phyloP scores from a whole-genome alignment of 2,113 vertebrate genomes.

The Heterocephalus glaber region DNA sequence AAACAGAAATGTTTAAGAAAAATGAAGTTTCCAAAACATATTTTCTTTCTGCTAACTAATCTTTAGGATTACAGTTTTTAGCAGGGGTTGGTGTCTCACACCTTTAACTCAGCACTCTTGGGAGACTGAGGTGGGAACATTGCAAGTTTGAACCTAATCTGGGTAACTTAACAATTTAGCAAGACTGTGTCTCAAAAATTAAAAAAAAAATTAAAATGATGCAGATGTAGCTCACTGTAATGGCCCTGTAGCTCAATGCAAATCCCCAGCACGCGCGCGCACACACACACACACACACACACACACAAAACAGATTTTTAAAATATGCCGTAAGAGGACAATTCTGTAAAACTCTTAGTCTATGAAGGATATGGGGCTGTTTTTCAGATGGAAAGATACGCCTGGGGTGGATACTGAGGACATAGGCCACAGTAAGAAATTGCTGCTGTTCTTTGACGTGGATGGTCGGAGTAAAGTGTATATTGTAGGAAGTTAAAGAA shows the following conservation, averaged over 20 bases:
- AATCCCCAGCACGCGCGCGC: not conserved
- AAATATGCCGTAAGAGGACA: not conserved
- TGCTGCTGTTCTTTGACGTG: not conserved
- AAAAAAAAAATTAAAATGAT: not conserved
- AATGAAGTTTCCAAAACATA: not conserved
- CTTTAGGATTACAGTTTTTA: not conserved
- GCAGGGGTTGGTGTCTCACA: not conserved
- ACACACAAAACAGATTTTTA: not conserved
- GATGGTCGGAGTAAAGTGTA: not conserved
- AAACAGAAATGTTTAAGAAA: slow-evolving; percentile 16
- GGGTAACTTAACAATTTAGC: not conserved
- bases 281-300: not conserved
- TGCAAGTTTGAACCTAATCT: not conserved
- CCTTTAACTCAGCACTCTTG: not conserved
- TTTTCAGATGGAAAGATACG: not conserved
- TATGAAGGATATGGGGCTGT: not conserved
- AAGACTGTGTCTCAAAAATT: not conserved
- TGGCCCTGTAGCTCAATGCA: not conserved
- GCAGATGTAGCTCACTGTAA: not conserved
- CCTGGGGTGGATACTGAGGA: not conserved
- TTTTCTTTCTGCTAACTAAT: slow-evolving; percentile 1
- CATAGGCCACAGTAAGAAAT: not conserved
- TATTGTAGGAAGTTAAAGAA: not conserved
- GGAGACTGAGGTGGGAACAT: not conserved
- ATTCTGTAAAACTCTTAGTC: not conserved